Conservation (phyloP, 2,888 invertebrate genomes). For the Harpalus rubripes region DNA sequence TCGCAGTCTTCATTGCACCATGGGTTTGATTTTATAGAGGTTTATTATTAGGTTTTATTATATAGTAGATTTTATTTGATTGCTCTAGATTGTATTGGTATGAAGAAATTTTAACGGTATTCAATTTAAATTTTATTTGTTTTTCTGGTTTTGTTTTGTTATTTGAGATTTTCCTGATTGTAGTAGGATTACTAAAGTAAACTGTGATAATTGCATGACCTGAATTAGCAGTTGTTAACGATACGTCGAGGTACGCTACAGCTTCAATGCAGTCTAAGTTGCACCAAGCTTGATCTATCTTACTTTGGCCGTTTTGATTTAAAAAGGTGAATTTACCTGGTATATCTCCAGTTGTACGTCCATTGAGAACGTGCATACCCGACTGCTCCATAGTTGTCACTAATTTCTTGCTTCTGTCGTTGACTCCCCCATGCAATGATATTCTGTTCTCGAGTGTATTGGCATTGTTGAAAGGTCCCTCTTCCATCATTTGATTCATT, state of each 20-base stretch:
- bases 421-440: not conserved
- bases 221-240: not conserved
- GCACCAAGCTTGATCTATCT: not conserved
- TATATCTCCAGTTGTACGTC: not conserved
- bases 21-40: not conserved
- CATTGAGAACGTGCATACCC: not conserved
- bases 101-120: too few species aligned
- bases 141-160: not conserved
- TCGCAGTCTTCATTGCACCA: not conserved
- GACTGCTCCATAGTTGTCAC: not conserved
- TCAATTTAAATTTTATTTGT: too few species aligned
- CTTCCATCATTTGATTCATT: not conserved
- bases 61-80: too few species aligned
- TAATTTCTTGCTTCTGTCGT: not conserved
- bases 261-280: not conserved
- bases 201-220: not conserved
- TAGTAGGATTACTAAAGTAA: not conserved
- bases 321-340: not conserved
- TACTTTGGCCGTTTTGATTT: not conserved
- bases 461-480: not conserved
- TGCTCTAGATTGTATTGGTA: too few species aligned
- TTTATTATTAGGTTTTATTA: not conserved
- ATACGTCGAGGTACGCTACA: not conserved
- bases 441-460: not conserved
- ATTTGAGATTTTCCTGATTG: not conserved